phyloP scores from a whole-genome alignment of 2,888 invertebrate species.

The Griposia aprilina region DNA sequence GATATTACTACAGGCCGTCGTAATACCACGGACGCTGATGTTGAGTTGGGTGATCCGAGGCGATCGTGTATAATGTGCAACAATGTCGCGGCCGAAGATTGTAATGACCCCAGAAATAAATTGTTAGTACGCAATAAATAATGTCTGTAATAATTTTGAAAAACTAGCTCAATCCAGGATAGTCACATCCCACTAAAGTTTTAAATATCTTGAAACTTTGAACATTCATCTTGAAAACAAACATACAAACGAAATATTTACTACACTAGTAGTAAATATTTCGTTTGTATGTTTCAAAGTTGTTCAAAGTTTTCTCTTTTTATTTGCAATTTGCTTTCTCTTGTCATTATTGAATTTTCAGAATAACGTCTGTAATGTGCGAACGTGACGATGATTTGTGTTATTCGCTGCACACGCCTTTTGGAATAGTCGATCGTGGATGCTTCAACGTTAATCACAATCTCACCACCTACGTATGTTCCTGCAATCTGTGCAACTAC shows the following conservation, averaged over 20 bases:
- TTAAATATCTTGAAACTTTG: background rate
- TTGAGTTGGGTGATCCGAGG: conserved; percentile 52
- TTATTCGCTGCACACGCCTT: conserved; percentile 84
- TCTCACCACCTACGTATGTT: conserved; percentile 80
- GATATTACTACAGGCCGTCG: conserved; percentile 18
- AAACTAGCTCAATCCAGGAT: background rate
- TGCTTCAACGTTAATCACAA: conserved; percentile 81
- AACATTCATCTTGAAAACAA: background rate
- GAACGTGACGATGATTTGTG: conserved; percentile 78
- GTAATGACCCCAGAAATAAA: conserved; percentile 78
- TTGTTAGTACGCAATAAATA: conserved; percentile 73
- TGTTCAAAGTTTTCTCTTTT: conserved; percentile 15
- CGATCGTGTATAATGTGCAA: conserved; percentile 81
- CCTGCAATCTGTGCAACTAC: conserved; percentile 85
- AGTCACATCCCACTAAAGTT: background rate
- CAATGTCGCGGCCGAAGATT: conserved; percentile 76
- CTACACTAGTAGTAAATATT: background rate
- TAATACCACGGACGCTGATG: conserved; percentile 44
- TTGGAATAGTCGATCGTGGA: conserved; percentile 83
- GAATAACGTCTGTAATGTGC: conserved; percentile 78
- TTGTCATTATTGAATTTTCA: conserved; percentile 69
- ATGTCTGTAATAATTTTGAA: background rate
- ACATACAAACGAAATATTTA: background rate
- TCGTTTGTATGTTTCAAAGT: too few relatives aligned
- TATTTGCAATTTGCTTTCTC: conserved; percentile 59